Conservation (phyloP, 2,797 vertebrate genomes). For the Esox masquinongy region DNA sequence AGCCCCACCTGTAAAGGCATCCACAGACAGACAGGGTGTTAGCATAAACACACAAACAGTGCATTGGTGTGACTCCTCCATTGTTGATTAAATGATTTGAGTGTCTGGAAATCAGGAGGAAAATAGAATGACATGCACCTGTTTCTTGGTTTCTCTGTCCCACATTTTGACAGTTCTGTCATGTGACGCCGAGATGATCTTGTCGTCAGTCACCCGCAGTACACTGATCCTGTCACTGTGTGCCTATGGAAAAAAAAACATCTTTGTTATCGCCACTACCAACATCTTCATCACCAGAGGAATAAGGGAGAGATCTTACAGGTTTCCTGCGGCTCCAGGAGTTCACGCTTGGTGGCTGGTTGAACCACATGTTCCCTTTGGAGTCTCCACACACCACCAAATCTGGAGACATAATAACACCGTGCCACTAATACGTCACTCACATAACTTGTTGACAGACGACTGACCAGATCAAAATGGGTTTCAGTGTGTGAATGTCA, state of each 20-base stretch:
- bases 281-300: not conserved
- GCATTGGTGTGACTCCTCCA: not conserved
- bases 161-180: slow-evolving; percentile 85
- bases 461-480: not conserved
- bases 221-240: slow-evolving; percentile 78
- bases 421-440: not conserved
- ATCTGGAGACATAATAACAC: slow-evolving; percentile 49
- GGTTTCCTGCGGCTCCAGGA: slow-evolving; percentile 61
- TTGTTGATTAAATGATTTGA: not conserved
- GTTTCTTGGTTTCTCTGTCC: slow-evolving; percentile 79
- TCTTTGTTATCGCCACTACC: not conserved
- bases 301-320: slow-evolving; percentile 54
- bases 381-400: slow-evolving; percentile 73
- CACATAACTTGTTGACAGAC: not conserved
- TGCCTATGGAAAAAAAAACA: slow-evolving; percentile 60
- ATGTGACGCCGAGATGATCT: slow-evolving; percentile 81
- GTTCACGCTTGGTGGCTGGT: slow-evolving; percentile 27
- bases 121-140: slow-evolving; percentile 61
- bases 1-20: slow-evolving; percentile 73
- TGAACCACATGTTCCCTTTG: slow-evolving; percentile 76
- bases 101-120: not conserved
- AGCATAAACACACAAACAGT: slow-evolving; percentile 77
- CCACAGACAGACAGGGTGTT: not conserved
- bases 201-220: slow-evolving; percentile 70
- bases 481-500: not conserved